Evolutionary conservation across 2,797 vertebrate genomes (phyloP).

Genomic region (Melopsittacus undulatus): DNA sequence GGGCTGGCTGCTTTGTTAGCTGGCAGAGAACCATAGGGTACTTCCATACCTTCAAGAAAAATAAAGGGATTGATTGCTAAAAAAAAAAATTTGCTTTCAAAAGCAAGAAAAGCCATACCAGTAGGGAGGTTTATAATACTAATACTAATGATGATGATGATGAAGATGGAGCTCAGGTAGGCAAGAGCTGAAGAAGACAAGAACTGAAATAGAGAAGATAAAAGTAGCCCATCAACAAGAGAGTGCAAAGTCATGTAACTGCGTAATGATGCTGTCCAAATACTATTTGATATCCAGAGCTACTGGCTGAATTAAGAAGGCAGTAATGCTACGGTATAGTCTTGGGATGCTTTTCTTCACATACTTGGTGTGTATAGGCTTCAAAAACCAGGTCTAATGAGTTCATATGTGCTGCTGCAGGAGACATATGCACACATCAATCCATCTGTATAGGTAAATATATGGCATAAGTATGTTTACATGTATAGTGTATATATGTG

Average conservation of each 20-base stretch:
- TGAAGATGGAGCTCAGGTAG: not conserved
- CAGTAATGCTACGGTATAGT: not conserved
- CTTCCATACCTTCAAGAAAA: not conserved
- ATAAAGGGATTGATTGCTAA: not conserved
- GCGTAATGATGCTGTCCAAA: not conserved
- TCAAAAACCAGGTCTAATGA: not conserved
- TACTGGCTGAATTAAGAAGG: not conserved
- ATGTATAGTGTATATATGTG: not conserved
- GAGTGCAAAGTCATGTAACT: not conserved
- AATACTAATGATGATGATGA: not conserved
- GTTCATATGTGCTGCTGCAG: accelerated
- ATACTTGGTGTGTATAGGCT: not conserved
- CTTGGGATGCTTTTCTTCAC: not conserved
- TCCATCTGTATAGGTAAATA: not conserved
- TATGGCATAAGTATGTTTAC: not conserved
- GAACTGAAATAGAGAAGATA: not conserved
- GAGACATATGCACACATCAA: not conserved
- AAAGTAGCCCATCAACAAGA: not conserved
- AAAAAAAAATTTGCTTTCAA: not conserved
- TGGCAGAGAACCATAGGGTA: not conserved
- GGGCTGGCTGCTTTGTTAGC: not conserved
- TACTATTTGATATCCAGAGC: not conserved
- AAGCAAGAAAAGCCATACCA: not conserved
- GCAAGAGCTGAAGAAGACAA: not conserved
- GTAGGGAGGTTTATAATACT: not conserved